A percentile compares a stretch with the other conserved stretches of the same genome.
These are phyloP conservation scores for Hyphantria cunea DNA, from an alignment of 1,140 invertebrate genomes.

Conservation along the genomic window DNA sequence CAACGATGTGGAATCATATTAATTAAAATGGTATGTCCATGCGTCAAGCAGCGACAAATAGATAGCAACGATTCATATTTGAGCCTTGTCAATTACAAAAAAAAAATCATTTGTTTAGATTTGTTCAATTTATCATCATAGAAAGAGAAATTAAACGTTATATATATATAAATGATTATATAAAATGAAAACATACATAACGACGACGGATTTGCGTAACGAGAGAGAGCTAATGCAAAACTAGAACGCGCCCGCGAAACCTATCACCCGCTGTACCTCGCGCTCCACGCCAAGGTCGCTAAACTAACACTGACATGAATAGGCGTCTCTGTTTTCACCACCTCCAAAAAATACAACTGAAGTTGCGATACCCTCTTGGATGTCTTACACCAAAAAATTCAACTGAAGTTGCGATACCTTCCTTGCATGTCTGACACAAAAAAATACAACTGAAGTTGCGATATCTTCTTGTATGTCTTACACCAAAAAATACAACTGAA, in stretches of 20 bases:
- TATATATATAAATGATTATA: slow-evolving; percentile 51
- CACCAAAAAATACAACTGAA: slow-evolving; percentile 14
- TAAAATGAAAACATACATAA: slow-evolving; percentile 61
- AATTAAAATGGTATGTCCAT: too few species aligned
- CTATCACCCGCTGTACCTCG: slow-evolving; percentile 46
- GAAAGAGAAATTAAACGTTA: slow-evolving; percentile 63
- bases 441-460: slow-evolving; percentile 16
- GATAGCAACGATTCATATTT: too few species aligned
- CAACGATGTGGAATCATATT: too few species aligned
- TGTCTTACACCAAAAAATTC: slow-evolving; percentile 7
- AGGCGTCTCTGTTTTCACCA: slow-evolving; percentile 17
- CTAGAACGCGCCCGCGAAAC: slow-evolving; percentile 70
- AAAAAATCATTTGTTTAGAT: too few species aligned
- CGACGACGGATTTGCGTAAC: slow-evolving; percentile 77
- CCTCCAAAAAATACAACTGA: slow-evolving; percentile 15
- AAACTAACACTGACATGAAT: slow-evolving; percentile 31
- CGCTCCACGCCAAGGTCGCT: slow-evolving; percentile 64
- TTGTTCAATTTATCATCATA: slow-evolving; percentile 51
- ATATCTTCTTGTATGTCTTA: slow-evolving; percentile 4
- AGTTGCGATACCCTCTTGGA: slow-evolving; percentile 9
- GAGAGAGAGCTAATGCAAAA: slow-evolving; percentile 74
- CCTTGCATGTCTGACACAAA: too few species aligned
- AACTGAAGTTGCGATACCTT: too few species aligned
- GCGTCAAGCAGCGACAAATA: too few species aligned
- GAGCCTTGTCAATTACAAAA: too few species aligned